phyloP scores from a whole-genome alignment of 2,113 vertebrate species.

The Prionailurus bengalensis region DNA sequence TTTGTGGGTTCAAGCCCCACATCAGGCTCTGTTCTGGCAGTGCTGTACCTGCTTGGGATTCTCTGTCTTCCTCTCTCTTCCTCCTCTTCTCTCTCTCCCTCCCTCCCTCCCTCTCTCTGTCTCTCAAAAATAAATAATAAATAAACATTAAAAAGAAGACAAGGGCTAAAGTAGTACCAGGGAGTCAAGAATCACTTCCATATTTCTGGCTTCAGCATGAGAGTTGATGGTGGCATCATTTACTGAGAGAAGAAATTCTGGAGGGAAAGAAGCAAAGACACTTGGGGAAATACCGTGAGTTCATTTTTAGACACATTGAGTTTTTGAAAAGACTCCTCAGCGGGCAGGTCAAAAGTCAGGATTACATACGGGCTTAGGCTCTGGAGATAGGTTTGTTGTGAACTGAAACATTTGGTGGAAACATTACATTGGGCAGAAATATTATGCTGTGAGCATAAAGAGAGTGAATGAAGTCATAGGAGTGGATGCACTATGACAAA shows the following conservation, averaged over 20 bases:
- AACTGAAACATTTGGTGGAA: background rate
- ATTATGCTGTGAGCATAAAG: background rate
- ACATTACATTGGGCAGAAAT: background rate
- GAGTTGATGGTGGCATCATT: background rate
- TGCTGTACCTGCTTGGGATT: no score
- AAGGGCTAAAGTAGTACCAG: no score
- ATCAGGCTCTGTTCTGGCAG: no score
- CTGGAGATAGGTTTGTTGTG: background rate
- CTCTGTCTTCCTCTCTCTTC: no score
- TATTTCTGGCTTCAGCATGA: background rate
- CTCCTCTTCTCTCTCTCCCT: no score
- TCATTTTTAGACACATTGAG: background rate
- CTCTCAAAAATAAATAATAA: no score
- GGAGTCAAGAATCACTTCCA: background rate
- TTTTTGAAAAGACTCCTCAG: background rate
- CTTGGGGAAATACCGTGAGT: background rate
- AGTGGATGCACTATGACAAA: background rate
- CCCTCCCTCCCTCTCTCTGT: no score
- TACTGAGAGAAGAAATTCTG: background rate
- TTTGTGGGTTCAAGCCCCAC: no score
- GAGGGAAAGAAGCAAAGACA: background rate
- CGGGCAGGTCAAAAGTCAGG: background rate
- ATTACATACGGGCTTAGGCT: background rate
- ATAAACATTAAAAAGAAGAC: no score
- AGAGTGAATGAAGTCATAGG: background rate